phyloP scores from a whole-genome alignment of 92 coral and sea anemone species.

The Bergia sp. region DNA sequence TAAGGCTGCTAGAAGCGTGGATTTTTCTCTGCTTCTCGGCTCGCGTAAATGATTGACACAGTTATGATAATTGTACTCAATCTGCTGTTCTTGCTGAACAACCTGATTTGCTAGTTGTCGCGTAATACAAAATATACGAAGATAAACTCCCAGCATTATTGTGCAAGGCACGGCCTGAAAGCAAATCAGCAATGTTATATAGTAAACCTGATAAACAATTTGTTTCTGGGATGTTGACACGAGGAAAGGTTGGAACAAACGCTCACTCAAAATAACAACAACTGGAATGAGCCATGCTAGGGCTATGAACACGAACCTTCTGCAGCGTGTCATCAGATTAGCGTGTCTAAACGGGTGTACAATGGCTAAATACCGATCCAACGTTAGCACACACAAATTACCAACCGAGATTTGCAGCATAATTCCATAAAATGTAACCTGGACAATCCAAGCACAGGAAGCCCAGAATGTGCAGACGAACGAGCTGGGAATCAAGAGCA shows the following conservation, averaged over 20 bases:
- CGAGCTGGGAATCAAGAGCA: conserved; percentile 71
- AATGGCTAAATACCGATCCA: conserved; percentile 72
- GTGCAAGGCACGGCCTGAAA: conserved; percentile 19
- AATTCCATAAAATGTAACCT: conserved; percentile 62
- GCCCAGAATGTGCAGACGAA: conserved; percentile 57
- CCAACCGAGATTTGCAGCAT: conserved; percentile 63
- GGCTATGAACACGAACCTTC: conserved; percentile 41
- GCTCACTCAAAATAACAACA: conserved; percentile 17
- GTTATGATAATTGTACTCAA: not conserved
- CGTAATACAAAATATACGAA: not conserved
- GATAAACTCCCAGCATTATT: conserved; percentile 8
- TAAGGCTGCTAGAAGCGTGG: conserved; percentile 1
- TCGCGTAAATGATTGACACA: not conserved
- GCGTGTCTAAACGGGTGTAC: conserved; percentile 65
- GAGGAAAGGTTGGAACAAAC: not conserved
- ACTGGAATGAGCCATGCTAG: conserved; percentile 64
- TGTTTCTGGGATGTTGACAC: not conserved
- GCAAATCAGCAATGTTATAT: not conserved
- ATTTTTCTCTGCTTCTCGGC: not conserved
- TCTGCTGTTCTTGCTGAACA: not conserved
- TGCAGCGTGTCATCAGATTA: conserved; percentile 50
- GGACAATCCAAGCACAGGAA: conserved; percentile 47
- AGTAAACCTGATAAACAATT: not conserved
- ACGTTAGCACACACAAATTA: conserved; percentile 66
- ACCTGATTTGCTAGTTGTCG: not conserved